Percentiles rank a stretch among this genome's conserved stretches.
Conservation (phyloP, 2,113 vertebrate species). For the Nasalis larvatus region DNA sequence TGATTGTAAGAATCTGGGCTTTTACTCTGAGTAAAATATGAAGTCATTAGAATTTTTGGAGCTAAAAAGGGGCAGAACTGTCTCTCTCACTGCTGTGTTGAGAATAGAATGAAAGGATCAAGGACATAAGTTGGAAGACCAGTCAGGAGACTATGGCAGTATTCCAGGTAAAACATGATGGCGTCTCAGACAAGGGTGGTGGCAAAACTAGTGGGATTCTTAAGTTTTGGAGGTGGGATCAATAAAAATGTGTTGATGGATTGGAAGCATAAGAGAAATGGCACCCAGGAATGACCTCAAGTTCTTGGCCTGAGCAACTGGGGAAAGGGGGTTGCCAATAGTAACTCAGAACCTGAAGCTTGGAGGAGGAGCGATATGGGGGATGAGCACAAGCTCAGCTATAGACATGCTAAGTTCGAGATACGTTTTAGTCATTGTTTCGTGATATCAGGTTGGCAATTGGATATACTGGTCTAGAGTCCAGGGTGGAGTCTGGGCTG, state of each 20-base stretch:
- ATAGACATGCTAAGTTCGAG: background rate
- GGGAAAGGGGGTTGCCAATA: background rate
- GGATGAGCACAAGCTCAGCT: background rate
- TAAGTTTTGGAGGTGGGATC: background rate
- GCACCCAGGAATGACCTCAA: background rate
- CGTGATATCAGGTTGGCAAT: background rate
- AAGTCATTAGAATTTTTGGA: conserved; percentile 9
- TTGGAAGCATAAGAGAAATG: background rate
- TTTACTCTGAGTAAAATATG: background rate
- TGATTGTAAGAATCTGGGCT: background rate
- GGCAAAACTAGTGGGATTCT: background rate
- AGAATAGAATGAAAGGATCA: background rate
- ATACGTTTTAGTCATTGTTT: background rate
- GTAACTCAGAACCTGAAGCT: background rate
- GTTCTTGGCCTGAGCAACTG: background rate
- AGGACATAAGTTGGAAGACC: background rate
- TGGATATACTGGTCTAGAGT: background rate
- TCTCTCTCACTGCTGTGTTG: background rate
- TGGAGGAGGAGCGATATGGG: background rate
- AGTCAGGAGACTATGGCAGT: background rate
- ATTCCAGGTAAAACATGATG: background rate
- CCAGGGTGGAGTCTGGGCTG: background rate
- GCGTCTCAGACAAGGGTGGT: background rate
- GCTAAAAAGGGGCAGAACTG: background rate
- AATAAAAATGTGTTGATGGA: background rate